A percentile compares a stretch with the other conserved stretches of the same genome.
Evolutionary conservation across 2,113 vertebrate species (phyloP).

Genomic region (Neodontobutis hainanensis): DNA sequence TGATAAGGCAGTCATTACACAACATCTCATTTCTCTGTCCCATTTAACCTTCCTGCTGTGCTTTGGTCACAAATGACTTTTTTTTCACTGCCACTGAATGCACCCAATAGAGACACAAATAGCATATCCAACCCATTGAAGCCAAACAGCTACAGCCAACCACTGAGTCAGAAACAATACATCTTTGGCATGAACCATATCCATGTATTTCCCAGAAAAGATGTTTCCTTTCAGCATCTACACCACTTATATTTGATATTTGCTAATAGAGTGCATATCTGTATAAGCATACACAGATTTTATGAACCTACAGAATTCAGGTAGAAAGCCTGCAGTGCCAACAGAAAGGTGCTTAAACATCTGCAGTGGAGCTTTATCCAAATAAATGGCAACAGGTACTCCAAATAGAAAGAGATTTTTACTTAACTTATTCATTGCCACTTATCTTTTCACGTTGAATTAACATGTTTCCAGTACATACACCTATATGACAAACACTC

Average conservation of each 20-base stretch:
- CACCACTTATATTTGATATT: neutral
- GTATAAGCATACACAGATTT: neutral
- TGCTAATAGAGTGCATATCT: neutral
- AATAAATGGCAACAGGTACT: too few species aligned
- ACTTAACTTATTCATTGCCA: too few species aligned
- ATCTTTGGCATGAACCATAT: neutral
- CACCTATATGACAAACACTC: too few species aligned
- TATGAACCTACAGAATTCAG: too few species aligned
- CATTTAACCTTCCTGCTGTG: slow-evolving; percentile 50
- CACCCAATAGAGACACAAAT: slow-evolving; percentile 5
- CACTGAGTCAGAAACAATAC: slow-evolving; percentile 2
- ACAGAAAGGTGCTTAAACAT: too few species aligned
- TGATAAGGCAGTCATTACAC: slow-evolving; percentile 39
- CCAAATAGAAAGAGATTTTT: too few species aligned
- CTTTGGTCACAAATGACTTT: slow-evolving; percentile 23
- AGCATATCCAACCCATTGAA: slow-evolving; percentile 9
- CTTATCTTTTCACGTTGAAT: too few species aligned
- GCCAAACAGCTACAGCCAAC: slow-evolving; percentile 2
- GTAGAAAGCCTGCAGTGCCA: too few species aligned
- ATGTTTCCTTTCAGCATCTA: neutral
- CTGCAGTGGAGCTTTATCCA: too few species aligned
- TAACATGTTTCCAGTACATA: too few species aligned
- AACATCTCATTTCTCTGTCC: slow-evolving; percentile 34
- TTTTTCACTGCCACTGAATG: neutral
- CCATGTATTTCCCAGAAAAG: too few species aligned